phyloP scores from a whole-genome alignment of 2,113 vertebrate genomes.

The Brachirus orientalis region DNA sequence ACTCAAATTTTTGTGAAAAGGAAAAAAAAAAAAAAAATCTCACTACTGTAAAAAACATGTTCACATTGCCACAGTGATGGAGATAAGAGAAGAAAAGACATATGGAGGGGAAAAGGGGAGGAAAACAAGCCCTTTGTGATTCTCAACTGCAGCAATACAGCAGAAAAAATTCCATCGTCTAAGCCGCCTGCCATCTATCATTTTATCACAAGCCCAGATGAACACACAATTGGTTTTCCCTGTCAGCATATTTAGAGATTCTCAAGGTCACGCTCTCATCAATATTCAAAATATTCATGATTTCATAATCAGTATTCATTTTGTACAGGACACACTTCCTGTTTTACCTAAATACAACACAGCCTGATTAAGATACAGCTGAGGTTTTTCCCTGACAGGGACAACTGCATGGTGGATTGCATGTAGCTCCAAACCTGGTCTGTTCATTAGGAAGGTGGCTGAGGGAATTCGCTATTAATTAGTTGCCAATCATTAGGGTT shows the following conservation, averaged over 20 bases:
- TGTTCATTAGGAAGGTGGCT: neutral
- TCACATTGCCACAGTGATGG: conserved; percentile 30
- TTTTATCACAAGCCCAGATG: conserved; percentile 54
- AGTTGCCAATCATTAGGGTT: conserved; percentile 11
- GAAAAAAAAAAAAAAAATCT: conserved; percentile 20
- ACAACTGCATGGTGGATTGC: neutral
- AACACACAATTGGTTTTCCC: conserved; percentile 59
- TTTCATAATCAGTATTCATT: conserved; percentile 34
- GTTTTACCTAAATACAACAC: conserved; percentile 17
- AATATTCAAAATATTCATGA: conserved; percentile 41
- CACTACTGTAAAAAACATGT: conserved; percentile 10
- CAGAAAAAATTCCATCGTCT: conserved; percentile 59
- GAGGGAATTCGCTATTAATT: conserved; percentile 5
- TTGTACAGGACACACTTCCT: conserved; percentile 9
- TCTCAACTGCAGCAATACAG: conserved; percentile 43
- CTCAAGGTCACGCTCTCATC: conserved; percentile 49
- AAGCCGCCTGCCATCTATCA: conserved; percentile 64
- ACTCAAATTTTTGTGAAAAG: neutral
- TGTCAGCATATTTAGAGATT: conserved; percentile 55
- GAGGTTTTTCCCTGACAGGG: neutral
- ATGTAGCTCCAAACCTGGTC: neutral
- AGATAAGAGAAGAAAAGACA: conserved; percentile 47
- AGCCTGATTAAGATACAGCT: conserved; percentile 24
- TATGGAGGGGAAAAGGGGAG: conserved; percentile 56
- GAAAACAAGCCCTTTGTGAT: conserved; percentile 50